Evolutionary conservation across 35 echinoderm and acorn worm genomes (phyloP), one percentile per base, ranked within the genome.

Genomic region (Ophiothrix spiculata): DNA sequence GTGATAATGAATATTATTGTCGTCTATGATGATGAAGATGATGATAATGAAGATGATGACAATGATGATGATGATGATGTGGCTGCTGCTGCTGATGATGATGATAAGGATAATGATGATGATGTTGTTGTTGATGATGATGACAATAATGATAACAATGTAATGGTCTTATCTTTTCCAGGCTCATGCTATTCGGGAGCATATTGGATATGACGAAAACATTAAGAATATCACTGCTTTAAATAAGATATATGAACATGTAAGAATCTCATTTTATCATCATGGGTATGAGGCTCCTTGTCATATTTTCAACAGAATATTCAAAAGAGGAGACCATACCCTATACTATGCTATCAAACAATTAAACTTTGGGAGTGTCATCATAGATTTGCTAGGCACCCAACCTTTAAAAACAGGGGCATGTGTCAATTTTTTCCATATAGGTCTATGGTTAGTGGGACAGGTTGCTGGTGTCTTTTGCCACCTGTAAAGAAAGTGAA

Each of bases 171-270:
- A 28, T 3, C 6, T 85, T 49, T 0, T 87, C 35, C 41, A 87
- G 75, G 42, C 77, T 6, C 35, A 32, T 13, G 87, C 87, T 29
- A 40, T 92, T 19, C 32, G 69, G 19, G 90, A 92, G 49, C 85
- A 88, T 12, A 87, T 92, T n/a, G 90, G 90, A 81, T 92, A 83
- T 29, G 90, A 87, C n/a, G 78, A 82, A 29, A 77, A 35, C 40
- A 39, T 86, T 3, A 77, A 76, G 39, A 92, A 92, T 41, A 75
- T 77, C 35, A 88, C 90, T 4, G 39, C 39, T 19, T 77, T 92
- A 17, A 73, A 92, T 29, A 25, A 76, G 29, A 76, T 73, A 15
- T 92, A 86, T 35, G 36, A 77, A 63, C 16, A 45, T 21, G 89
- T 91, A 39, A 91, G 89, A 69, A 37, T 40, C 36, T 0, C 2